Evolutionary conservation across 1,140 invertebrate genomes (phyloP), one percentile per base, ranked within the genome.

Genomic region (Neotoxoptera formosana): DNA sequence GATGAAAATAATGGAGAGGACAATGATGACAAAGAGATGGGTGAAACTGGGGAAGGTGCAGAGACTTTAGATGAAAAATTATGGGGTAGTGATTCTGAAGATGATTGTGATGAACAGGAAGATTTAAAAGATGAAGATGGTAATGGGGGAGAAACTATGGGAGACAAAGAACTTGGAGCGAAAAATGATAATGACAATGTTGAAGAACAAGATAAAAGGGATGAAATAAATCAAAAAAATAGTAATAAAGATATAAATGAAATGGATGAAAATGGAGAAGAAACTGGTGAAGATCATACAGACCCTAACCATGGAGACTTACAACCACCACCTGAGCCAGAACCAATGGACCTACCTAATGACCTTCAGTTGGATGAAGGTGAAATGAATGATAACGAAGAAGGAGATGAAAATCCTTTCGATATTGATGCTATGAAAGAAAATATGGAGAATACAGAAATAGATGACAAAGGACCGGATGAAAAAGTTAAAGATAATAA

Each of bases 11-110:
- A 97, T 2, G 96, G 96, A 8, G 96, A 98, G 87, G 96, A 98
- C 25, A 97, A 99, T 94, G 95, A 97, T 2, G 98, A 99, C 94
- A 99, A 99, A 95, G 97, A 99, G 96, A 99, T 99, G 98, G 98
- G 98, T n/a, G 98, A 99, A 93, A 97, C 97, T 14, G 98, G 97
- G 94, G 96, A 97, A 94, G 97, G 96, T 20, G 97, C 97, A 51
- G 98, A 99, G 90, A 97, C 97, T 95, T 96, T 97, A 94, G 96
- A 96, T 94, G 95, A 96, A 94, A 95, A 96, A 94, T 95, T 95
- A 94, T 99, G 98, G 98, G 98, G 98, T 34, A 97, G 97, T 47
- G 98, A 98, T 94, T 96, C 97, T 93, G 97, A 98, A 94, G 97
- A 97, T 87, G 95, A 96, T 93, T 96, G 96, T 36, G 96, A 97